phyloP scores from a whole-genome alignment of 2,888 invertebrate species.

The Augiades crinisus region DNA sequence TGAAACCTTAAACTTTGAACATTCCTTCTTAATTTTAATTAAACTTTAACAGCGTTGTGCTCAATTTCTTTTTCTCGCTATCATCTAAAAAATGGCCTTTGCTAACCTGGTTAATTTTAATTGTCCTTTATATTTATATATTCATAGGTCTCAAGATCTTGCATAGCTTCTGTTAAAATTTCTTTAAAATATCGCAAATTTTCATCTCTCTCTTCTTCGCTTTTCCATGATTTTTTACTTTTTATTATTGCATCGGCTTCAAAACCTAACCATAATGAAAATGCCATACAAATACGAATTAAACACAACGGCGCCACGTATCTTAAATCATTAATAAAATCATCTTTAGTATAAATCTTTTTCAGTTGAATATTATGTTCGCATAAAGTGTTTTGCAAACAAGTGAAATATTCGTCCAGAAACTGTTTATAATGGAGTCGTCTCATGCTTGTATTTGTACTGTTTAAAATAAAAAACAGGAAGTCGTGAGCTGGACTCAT shows the following conservation, averaged over 20 bases:
- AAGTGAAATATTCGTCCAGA: constrained; percentile 16
- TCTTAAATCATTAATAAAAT: constrained; percentile 28
- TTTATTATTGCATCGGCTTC: constrained; percentile 23
- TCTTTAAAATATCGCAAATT: constrained; percentile 3
- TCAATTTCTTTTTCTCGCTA: too few species aligned
- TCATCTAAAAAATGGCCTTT: too few species aligned
- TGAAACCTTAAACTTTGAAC: too few species aligned
- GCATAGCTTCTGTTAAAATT: neutral
- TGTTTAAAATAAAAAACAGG: constrained; percentile 25
- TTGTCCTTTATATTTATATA: constrained; percentile 5
- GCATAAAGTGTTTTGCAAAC: constrained; percentile 10
- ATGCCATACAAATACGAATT: constrained; percentile 23
- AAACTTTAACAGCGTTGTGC: too few species aligned
- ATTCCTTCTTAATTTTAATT: too few species aligned
- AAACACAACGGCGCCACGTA: constrained; percentile 23
- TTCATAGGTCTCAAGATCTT: constrained; percentile 2
- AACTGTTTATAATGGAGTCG: constrained; percentile 21
- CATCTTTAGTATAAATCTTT: constrained; percentile 23
- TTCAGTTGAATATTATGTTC: constrained; percentile 3
- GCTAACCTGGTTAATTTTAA: too few species aligned
- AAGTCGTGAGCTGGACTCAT: constrained; percentile 32
- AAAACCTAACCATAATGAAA: constrained; percentile 31
- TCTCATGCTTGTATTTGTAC: constrained; percentile 6
- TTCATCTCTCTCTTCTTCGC: neutral
- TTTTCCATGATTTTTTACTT: constrained; percentile 22